phyloP scores from a whole-genome alignment of 2,797 vertebrate genomes.

The Sebastes nivosus region DNA sequence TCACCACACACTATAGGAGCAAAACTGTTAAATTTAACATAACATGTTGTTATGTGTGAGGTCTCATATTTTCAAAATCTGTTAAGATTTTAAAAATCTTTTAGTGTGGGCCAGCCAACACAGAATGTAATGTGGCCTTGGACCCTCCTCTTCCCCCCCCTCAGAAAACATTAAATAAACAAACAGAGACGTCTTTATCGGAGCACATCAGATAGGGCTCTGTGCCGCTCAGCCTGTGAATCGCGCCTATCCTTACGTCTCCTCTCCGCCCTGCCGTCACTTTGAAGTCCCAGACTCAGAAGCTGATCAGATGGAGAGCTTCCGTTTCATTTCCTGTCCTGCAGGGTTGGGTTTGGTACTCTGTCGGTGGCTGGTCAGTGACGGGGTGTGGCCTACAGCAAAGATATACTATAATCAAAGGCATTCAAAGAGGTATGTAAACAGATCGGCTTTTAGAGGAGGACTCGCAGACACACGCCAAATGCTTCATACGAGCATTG shows the following conservation, averaged over 20 bases:
- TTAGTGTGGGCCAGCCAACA: conserved; percentile 4
- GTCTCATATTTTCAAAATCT: too few relatives aligned
- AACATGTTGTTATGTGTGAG: too few relatives aligned
- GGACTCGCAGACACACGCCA: conserved; percentile 24
- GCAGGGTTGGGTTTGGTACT: conserved; percentile 74
- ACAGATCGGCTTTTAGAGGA: conserved; percentile 67
- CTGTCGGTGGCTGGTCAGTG: conserved; percentile 56
- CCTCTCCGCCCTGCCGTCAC: conserved; percentile 74
- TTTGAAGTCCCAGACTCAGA: conserved; percentile 80
- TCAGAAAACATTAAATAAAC: conserved; percentile 18
- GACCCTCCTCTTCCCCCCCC: neutral
- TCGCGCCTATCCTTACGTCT: conserved; percentile 67
- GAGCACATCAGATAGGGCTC: conserved; percentile 68
- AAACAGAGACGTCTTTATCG: conserved; percentile 72
- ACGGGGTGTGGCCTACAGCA: conserved; percentile 72
- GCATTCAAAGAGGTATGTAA: conserved; percentile 78
- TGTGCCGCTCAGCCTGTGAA: conserved; percentile 53
- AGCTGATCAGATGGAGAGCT: conserved; percentile 80
- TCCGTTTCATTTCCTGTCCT: conserved; percentile 81
- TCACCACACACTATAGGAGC: too few relatives aligned
- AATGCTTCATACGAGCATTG: conserved; percentile 7
- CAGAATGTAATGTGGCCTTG: conserved; percentile 26
- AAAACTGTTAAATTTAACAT: too few relatives aligned
- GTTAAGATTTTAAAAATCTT: too few relatives aligned
- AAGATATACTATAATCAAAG: conserved; percentile 82